Percentiles rank a stretch among this genome's conserved stretches.
Evolutionary conservation across 2,113 vertebrate species (phyloP).

Genomic region (Greenwoodochromis staneri): DNA sequence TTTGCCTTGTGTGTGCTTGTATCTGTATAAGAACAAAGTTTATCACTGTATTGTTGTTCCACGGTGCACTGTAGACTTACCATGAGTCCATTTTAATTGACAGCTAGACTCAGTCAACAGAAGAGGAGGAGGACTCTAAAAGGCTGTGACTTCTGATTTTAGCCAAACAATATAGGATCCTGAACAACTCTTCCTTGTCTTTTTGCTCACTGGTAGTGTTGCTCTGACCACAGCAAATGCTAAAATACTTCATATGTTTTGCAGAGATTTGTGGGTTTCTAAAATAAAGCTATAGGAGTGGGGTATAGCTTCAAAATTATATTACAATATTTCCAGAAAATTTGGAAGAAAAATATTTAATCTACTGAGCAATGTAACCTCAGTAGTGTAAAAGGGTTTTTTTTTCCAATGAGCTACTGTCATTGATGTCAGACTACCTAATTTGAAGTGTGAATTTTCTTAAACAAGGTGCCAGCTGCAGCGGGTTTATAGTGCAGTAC

Average conservation of each 20-base stretch:
- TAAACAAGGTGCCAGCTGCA: neutral
- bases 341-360: neutral
- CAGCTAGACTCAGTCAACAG: conserved; percentile 13
- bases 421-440: neutral
- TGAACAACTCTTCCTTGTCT: neutral
- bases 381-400: neutral
- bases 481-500: neutral
- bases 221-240: neutral
- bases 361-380: neutral
- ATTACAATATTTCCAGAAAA: neutral
- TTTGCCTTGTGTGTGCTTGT: neutral
- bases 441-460: neutral
- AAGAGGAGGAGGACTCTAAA: neutral
- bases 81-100: neutral
- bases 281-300: neutral
- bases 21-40: neutral
- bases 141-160: neutral
- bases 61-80: neutral
- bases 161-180: neutral
- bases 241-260: neutral
- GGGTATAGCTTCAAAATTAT: neutral
- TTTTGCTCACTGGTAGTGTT: neutral
- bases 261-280: neutral
- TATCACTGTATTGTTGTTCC: neutral
- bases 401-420: neutral